Conservation (phyloP, 2,797 vertebrate species). For the Urosaurus nigricauda region DNA sequence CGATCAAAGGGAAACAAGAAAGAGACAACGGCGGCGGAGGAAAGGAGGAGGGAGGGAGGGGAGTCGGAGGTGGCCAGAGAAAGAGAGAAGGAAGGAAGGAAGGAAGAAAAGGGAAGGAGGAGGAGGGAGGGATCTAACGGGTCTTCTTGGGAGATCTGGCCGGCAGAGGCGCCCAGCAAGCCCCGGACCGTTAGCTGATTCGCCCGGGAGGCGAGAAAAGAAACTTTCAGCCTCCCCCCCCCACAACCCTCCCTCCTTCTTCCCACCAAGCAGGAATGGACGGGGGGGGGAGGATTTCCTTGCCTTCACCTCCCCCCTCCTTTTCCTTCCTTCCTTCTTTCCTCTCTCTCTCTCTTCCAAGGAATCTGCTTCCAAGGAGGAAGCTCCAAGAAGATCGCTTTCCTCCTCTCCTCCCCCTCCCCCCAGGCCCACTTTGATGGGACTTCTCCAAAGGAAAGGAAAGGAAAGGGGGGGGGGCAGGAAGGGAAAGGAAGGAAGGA, state of each 20-base stretch:
- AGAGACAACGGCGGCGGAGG: background rate
- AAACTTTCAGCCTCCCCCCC: slow-evolving; percentile 63
- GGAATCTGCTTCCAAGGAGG: slow-evolving; percentile 3
- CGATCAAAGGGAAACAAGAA: slow-evolving; percentile 32
- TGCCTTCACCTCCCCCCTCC: background rate
- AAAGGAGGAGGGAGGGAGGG: background rate
- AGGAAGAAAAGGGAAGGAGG: background rate
- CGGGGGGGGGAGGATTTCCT: slow-evolving; percentile 11
- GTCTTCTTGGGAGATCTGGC: slow-evolving; percentile 38
- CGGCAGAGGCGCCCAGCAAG: slow-evolving; percentile 1
- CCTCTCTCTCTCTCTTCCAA: background rate
- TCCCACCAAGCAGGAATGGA: too few relatives aligned
- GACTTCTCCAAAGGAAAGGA: slow-evolving; percentile 48
- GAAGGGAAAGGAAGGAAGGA: slow-evolving; percentile 20
- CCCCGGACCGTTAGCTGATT: slow-evolving; percentile 75
- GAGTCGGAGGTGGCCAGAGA: background rate
- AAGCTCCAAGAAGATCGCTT: background rate
- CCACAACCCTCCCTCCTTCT: background rate
- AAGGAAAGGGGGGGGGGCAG: slow-evolving; percentile 28
- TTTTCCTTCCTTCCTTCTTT: background rate
- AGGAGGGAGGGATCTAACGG: slow-evolving; percentile 36
- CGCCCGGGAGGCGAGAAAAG: slow-evolving; percentile 59
- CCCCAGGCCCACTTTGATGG: slow-evolving; percentile 11
- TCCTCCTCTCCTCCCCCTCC: background rate
- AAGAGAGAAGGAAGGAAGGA: background rate